A percentile compares a stretch with the other conserved stretches of the same genome.
These are phyloP conservation scores for Dryomyza anilis DNA, from an alignment of 2,888 invertebrate genomes.

Conservation along the genomic window DNA sequence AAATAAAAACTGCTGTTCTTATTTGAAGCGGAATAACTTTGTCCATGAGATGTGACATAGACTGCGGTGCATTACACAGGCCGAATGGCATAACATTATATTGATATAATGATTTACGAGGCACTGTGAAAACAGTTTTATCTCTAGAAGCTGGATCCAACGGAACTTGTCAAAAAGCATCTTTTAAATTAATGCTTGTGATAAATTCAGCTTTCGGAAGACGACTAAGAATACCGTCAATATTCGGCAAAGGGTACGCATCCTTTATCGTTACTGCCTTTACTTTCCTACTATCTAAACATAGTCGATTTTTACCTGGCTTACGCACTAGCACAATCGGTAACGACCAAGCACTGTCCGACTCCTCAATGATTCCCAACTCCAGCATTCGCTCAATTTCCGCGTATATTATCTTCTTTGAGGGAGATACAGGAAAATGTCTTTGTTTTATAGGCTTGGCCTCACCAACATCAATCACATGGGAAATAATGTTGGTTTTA, in stretches of 20 bases:
- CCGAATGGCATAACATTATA: background rate
- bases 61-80: background rate
- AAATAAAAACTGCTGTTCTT: constrained; percentile 2
- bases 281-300: background rate
- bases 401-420: constrained; percentile 24
- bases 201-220: background rate
- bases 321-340: background rate
- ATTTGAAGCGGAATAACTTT: background rate
- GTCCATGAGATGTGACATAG: background rate
- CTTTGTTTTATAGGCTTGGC: constrained; percentile 19
- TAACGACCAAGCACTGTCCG: constrained; percentile 41
- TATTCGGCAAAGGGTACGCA: background rate
- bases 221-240: background rate
- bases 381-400: constrained; percentile 46
- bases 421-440: constrained; percentile 24
- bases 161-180: background rate
- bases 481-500: no score
- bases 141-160: background rate
- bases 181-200: background rate
- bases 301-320: background rate
- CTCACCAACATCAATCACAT: constrained; percentile 1
- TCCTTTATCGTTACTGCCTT: background rate
- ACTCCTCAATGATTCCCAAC: constrained; percentile 42
- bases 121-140: background rate
- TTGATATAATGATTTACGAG: background rate